Evolutionary conservation across 1,140 invertebrate species (phyloP).

Genomic region (Drosophila tani): DNA sequence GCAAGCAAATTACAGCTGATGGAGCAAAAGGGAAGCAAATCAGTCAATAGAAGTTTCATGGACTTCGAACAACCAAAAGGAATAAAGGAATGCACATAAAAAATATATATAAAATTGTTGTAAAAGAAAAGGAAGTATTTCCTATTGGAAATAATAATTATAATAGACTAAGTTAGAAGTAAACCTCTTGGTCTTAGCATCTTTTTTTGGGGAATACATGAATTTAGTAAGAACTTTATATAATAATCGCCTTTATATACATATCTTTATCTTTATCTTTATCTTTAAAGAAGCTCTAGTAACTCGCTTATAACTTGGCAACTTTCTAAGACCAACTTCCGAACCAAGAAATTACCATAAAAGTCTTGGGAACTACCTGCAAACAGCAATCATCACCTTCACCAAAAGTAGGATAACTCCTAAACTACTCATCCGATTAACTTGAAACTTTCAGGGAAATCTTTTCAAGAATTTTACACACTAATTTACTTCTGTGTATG

Average conservation of each 20-base stretch:
- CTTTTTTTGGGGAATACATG: neutral
- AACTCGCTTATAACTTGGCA: neutral
- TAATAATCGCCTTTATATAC: neutral
- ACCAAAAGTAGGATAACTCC: neutral
- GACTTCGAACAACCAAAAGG: neutral
- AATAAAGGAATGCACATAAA: neutral
- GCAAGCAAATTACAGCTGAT: conserved; percentile 48
- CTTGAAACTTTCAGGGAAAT: neutral
- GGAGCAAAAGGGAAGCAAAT: conserved; percentile 34
- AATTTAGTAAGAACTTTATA: neutral
- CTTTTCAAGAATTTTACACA: neutral
- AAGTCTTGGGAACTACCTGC: neutral
- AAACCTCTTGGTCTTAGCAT: neutral
- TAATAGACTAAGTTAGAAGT: neutral
- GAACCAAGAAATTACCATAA: conserved; percentile 1
- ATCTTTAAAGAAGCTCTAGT: neutral
- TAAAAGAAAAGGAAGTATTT: neutral
- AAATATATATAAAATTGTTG: neutral
- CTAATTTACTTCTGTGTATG: conserved; percentile 3
- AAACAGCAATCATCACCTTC: neutral
- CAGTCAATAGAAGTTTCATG: conserved; percentile 33
- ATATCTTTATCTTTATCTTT: no score
- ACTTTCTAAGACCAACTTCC: neutral
- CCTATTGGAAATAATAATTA: neutral
- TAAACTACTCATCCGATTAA: conserved; percentile 7